These are phyloP conservation scores for Lottia scabra DNA, from an alignment of 2,888 invertebrate species.

Conservation along the genomic window DNA sequence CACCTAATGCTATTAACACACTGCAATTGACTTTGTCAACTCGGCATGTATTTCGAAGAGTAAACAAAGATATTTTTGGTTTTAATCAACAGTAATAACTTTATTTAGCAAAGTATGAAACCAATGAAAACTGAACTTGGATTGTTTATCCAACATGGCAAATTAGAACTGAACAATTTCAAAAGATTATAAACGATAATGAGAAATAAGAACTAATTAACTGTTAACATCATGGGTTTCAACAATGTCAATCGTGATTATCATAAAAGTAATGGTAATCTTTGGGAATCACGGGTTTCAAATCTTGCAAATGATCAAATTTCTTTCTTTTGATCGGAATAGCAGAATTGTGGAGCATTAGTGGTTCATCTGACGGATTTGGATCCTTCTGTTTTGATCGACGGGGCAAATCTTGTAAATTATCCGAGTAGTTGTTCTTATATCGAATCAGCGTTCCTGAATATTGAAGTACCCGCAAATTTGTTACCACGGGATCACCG, in stretches of 20 bases:
- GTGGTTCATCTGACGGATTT: background rate
- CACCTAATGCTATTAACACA: too few relatives aligned
- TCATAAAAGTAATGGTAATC: constrained; percentile 6
- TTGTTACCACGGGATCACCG: too few relatives aligned
- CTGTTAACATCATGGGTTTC: background rate
- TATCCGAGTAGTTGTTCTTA: background rate
- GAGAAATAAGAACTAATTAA: background rate
- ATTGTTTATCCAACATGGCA: background rate
- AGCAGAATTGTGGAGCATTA: background rate
- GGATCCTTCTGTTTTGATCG: background rate
- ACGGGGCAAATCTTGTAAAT: background rate
- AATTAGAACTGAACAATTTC: background rate
- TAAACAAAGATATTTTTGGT: too few relatives aligned
- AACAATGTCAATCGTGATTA: background rate
- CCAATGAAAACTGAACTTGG: background rate
- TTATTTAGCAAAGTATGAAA: too few relatives aligned
- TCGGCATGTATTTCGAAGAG: too few relatives aligned
- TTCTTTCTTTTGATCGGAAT: constrained; percentile 7
- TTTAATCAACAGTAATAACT: too few relatives aligned
- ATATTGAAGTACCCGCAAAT: too few relatives aligned
- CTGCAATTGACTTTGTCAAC: too few relatives aligned
- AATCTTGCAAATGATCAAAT: constrained; percentile 8
- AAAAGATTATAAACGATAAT: background rate
- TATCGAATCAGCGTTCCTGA: background rate
- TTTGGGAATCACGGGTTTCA: constrained; percentile 1